Conservation (phyloP, 2,888 invertebrate species). For the Brachynemurus nebulosus region DNA sequence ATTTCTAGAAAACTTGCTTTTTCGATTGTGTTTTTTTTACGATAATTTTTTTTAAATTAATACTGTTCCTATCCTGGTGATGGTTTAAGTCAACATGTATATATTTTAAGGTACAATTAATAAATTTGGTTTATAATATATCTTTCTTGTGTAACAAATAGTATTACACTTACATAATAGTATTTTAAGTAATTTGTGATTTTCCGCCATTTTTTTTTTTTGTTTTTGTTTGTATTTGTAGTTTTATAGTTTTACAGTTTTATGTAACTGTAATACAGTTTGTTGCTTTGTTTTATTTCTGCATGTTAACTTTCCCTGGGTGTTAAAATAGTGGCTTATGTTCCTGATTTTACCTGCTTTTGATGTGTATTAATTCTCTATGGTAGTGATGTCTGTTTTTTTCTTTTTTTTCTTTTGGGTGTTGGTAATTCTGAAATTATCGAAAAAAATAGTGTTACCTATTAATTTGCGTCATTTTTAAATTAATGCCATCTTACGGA, state of each 20-base stretch:
- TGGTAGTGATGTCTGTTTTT: too few relatives aligned
- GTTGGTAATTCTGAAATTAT: too few relatives aligned
- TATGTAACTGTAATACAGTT: background rate
- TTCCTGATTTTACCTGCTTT: too few relatives aligned
- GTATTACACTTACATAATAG: too few relatives aligned
- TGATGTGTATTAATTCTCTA: too few relatives aligned
- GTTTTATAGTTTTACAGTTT: background rate
- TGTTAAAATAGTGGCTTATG: too few relatives aligned
- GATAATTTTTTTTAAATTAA: background rate
- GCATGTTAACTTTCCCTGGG: background rate
- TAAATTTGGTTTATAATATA: background rate
- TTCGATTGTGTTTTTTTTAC: background rate
- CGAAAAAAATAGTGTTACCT: too few relatives aligned
- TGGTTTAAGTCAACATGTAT: conserved; percentile 29
- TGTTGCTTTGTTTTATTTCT: background rate
- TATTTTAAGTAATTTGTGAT: too few relatives aligned
- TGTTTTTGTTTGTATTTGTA: background rate
- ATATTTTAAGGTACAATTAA: conserved; percentile 9
- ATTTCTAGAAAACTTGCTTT: background rate
- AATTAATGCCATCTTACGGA: too few relatives aligned
- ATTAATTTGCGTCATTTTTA: too few relatives aligned
- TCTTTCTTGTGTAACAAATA: background rate
- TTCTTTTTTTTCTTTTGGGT: too few relatives aligned
- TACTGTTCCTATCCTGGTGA: conserved; percentile 23
- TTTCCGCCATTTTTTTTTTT: background rate